Evolutionary conservation across 2,888 invertebrate species (phyloP).

Genomic region (Tinea pellionella): DNA sequence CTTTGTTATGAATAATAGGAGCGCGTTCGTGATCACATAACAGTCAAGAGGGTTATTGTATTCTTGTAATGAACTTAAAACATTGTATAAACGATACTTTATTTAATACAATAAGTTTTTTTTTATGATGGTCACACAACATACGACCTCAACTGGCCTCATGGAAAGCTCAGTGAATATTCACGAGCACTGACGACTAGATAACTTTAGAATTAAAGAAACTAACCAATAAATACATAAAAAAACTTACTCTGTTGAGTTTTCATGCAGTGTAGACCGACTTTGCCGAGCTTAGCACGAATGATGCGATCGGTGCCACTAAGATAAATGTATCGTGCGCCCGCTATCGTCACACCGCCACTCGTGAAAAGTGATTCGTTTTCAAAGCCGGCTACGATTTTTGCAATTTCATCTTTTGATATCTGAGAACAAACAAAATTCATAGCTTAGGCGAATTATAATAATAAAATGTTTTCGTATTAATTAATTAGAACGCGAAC

Average conservation of each 20-base stretch:
- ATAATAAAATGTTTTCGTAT: background rate
- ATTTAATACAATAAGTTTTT: no score
- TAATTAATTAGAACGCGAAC: background rate
- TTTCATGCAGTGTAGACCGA: slow-evolving; percentile 96
- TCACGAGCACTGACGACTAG: no score
- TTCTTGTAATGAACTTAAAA: background rate
- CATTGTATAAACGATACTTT: background rate
- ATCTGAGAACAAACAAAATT: slow-evolving; percentile 66
- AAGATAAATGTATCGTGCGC: slow-evolving; percentile 93
- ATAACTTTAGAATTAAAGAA: no score
- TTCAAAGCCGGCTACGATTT: slow-evolving; percentile 90
- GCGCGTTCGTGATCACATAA: background rate
- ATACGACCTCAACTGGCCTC: no score
- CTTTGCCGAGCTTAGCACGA: slow-evolving; percentile 93
- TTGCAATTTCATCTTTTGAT: slow-evolving; percentile 91
- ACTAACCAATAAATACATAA: no score
- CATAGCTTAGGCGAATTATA: background rate
- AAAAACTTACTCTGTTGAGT: slow-evolving; percentile 82
- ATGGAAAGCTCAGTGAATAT: no score
- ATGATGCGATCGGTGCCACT: slow-evolving; percentile 94
- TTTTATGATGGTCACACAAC: no score
- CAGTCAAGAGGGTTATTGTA: background rate
- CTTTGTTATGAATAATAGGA: background rate
- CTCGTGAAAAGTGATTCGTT: slow-evolving; percentile 90
- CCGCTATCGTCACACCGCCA: slow-evolving; percentile 91